phyloP scores from a whole-genome alignment of 2,888 invertebrate genomes.

The Halictus ligatus region DNA sequence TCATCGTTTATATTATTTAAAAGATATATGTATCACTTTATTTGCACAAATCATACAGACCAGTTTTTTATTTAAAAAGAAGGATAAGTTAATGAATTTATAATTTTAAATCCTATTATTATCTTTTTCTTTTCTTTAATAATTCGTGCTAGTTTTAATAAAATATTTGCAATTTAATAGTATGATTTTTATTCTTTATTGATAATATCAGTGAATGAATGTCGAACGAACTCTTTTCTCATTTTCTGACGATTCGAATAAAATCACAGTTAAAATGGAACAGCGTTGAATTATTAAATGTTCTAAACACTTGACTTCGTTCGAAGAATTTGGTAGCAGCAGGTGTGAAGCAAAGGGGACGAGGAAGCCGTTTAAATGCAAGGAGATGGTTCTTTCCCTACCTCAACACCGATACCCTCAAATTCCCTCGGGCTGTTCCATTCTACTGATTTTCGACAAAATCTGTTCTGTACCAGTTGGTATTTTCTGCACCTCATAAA shows the following conservation, averaged over 20 bases:
- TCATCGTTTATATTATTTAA: too few relatives aligned
- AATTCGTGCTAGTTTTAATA: too few relatives aligned
- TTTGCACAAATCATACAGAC: too few relatives aligned
- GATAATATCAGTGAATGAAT: not conserved
- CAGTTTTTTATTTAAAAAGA: not conserved
- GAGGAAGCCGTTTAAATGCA: not conserved
- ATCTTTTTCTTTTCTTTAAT: too few relatives aligned
- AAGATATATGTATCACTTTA: too few relatives aligned
- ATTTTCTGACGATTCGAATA: not conserved
- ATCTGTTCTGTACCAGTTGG: not conserved
- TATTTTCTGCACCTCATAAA: not conserved
- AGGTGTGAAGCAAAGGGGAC: slow-evolving; percentile 4
- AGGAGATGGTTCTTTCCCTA: slow-evolving; percentile 47
- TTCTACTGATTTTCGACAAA: not conserved
- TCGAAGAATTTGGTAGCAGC: not conserved
- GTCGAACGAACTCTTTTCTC: too few relatives aligned
- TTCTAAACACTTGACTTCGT: not conserved
- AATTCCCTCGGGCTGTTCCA: slow-evolving; percentile 77
- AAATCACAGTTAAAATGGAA: not conserved
- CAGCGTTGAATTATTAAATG: not conserved
- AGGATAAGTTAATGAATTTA: not conserved
- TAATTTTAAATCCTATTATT: not conserved
- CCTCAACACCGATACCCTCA: slow-evolving; percentile 77
- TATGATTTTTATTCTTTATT: not conserved
- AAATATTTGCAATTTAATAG: too few relatives aligned